Base-by-base conservation (phyloP, 1,140 invertebrate species). In the Drosophila truncata region DNA sequence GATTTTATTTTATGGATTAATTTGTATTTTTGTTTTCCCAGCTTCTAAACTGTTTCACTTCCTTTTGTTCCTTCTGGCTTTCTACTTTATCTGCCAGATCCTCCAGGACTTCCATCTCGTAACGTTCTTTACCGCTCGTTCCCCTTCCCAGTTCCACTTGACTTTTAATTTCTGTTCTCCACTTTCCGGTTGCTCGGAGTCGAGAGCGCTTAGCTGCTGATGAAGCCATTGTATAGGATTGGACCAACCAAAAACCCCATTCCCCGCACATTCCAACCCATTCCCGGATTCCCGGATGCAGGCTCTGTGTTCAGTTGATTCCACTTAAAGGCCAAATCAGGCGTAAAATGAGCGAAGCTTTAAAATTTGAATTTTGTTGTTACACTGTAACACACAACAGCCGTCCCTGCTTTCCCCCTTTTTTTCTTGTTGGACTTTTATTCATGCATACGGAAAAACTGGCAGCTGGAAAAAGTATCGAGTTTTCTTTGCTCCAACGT, bases 171-270 rank as follows among this genome's bases (percentile, higher is more conserved):
- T 64, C 66, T 65, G 61, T 81, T 44, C 41, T 55, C 35, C 10
- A 37, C 16, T 31, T 70, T 57, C 18, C 49, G 42, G 39, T 47
- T 73, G 33, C 33, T 35, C 23, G 16, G 33, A 49, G 52, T 59
- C 29, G 65, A 71, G 69, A 23, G 42, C n/a, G 33, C 71, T 77
- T 77, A 58, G 82, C 49, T 84, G 82, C 49, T 84, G 82, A 84
- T 84, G 82, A 84, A 80, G 62, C 66, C 82, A 84, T 84, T 84
- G 82, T 84, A 52, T 70, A 27, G 16, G 29, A 39, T 41, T 60
- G 47, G 54, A 44, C 16, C 64, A 52, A 52, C 50, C 20, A 7
- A 13, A 7, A 25, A 31, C 14, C 58, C 64, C 58, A 18, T 58
- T 20, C 61, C 18, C 18, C 6, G 23, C 11, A n/a, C 23, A 37